Evolutionary conservation across 1,140 invertebrate genomes (phyloP).

Genomic region (Saccostrea echinata): DNA sequence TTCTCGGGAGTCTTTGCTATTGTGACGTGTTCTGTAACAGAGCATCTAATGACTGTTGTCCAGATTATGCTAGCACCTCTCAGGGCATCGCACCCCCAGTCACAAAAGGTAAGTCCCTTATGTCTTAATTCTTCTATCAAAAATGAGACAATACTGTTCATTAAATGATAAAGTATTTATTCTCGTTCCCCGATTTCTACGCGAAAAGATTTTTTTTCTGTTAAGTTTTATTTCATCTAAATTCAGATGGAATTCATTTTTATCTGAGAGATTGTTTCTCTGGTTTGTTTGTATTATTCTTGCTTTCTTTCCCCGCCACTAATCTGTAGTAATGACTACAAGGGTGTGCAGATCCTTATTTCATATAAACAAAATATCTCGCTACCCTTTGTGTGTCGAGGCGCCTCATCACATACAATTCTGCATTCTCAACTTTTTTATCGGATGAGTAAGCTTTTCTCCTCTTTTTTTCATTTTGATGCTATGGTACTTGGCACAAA

Average conservation of each 20-base stretch:
- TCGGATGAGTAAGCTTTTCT: background rate
- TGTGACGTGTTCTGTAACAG: slow-evolving; percentile 95
- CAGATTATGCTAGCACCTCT: slow-evolving; percentile 90
- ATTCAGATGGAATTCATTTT: background rate
- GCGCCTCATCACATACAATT: background rate
- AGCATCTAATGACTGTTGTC: slow-evolving; percentile 89
- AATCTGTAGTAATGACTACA: background rate
- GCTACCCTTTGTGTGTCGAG: background rate
- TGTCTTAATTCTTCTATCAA: background rate
- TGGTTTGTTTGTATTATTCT: background rate
- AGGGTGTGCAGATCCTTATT: background rate
- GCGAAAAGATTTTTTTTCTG: background rate
- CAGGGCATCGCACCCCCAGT: slow-evolving; percentile 76
- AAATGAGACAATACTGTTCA: background rate
- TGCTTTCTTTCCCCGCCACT: background rate
- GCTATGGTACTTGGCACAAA: background rate
- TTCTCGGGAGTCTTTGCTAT: slow-evolving; percentile 90
- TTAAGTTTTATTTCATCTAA: background rate
- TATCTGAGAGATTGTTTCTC: background rate
- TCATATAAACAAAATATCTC: background rate
- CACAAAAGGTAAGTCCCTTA: slow-evolving; percentile 52
- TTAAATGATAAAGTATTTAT: background rate
- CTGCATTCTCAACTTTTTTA: background rate
- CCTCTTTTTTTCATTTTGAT: background rate
- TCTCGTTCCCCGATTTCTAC: background rate